A percentile compares a stretch with the other conserved stretches of the same genome.
phyloP scores from a whole-genome alignment of 2,888 invertebrate genomes.

The Phaonia tiefii region DNA sequence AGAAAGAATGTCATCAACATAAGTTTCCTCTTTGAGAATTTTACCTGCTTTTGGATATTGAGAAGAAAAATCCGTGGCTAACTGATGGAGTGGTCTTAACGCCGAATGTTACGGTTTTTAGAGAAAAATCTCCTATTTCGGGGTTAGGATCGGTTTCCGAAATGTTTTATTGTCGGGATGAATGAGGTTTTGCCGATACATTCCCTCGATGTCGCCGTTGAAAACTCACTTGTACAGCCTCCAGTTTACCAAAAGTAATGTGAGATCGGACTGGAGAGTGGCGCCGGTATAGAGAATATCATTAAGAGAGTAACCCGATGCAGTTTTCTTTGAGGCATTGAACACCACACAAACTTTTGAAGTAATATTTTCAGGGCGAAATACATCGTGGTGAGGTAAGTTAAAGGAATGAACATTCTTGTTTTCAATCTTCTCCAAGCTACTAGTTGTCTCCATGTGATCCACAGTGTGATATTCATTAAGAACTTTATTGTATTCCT shows the following conservation, averaged over 20 bases:
- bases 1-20: no score
- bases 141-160: slow-evolving; percentile 24
- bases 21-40: neutral
- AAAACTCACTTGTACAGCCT: neutral
- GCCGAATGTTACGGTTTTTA: no score
- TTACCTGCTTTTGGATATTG: neutral
- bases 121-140: slow-evolving; percentile 27
- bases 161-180: neutral
- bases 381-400: no score
- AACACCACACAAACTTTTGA: no score
- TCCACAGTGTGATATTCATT: no score
- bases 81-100: slow-evolving; percentile 19
- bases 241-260: no score
- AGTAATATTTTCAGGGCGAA: no score
- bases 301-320: neutral
- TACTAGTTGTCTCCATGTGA: no score
- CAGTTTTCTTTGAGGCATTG: slow-evolving; percentile 14
- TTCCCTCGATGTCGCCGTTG: slow-evolving; percentile 2
- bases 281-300: slow-evolving; percentile 2
- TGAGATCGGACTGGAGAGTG: neutral
- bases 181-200: neutral
- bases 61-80: slow-evolving; percentile 1
- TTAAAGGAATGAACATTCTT: no score
- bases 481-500: no score
- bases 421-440: no score